Evolutionary conservation across 1,140 invertebrate genomes (phyloP).

Genomic region (Campoletis sonorensis): DNA sequence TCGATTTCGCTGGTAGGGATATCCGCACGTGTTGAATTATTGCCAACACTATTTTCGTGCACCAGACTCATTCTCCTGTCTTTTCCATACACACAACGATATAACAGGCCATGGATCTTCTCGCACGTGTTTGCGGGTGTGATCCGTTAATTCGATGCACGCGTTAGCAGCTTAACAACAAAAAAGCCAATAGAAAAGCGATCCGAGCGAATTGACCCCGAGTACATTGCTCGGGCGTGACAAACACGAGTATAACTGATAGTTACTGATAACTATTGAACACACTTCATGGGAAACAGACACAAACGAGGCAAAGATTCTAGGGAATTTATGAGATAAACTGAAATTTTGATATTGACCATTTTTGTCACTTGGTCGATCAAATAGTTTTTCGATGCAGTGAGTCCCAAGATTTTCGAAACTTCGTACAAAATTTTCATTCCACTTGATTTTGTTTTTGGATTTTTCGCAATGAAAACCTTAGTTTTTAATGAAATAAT

Average conservation of each 20-base stretch:
- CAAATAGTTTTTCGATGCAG: too few species aligned
- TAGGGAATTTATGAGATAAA: too few species aligned
- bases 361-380: too few species aligned
- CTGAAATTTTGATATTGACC: too few species aligned
- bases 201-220: neutral
- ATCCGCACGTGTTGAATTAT: neutral
- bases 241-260: neutral
- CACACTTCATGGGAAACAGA: neutral
- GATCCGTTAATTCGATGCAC: slow-evolving; percentile 33
- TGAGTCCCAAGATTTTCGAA: too few species aligned
- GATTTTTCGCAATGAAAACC: too few species aligned
- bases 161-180: neutral
- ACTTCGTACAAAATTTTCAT: too few species aligned
- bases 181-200: neutral
- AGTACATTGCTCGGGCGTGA: slow-evolving; percentile 23
- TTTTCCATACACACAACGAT: neutral
- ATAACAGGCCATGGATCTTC: neutral
- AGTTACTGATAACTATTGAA: neutral
- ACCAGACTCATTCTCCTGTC: slow-evolving; percentile 32
- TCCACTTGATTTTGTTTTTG: too few species aligned
- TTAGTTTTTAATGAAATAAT: too few species aligned
- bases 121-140: slow-evolving; percentile 51
- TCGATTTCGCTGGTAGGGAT: slow-evolving; percentile 35
- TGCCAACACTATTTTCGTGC: neutral
- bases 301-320: neutral